Evolutionary conservation across 2,888 invertebrate species (phyloP).

Genomic region (Dendrolimus pini): DNA sequence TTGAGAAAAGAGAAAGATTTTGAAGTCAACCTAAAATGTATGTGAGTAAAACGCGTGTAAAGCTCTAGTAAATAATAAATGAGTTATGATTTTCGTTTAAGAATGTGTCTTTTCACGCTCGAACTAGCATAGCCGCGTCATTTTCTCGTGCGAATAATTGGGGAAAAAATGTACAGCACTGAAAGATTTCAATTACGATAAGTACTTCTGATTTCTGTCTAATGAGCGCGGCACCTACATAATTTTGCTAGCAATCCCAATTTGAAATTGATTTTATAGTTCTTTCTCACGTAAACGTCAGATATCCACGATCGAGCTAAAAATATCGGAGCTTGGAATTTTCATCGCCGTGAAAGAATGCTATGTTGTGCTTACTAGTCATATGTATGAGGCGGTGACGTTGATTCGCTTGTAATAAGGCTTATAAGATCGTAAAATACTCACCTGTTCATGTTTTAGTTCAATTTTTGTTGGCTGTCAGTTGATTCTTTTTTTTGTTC

Average conservation of each 20-base stretch:
- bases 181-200: constrained; percentile 33
- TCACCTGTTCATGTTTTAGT: constrained; percentile 33
- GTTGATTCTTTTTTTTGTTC: constrained; percentile 12
- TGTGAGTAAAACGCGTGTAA: too few relatives aligned
- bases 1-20: too few relatives aligned
- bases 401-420: constrained; percentile 24
- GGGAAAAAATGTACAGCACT: constrained; percentile 4
- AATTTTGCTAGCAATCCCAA: constrained; percentile 19
- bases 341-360: constrained; percentile 38
- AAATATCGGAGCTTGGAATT: constrained; percentile 45
- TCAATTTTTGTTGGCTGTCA: constrained; percentile 24
- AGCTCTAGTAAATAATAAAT: too few relatives aligned
- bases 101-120: background rate
- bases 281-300: constrained; percentile 33
- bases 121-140: background rate
- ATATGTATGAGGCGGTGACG: too few relatives aligned
- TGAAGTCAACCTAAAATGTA: too few relatives aligned
- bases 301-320: constrained; percentile 36
- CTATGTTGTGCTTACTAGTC: constrained; percentile 13
- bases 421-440: constrained; percentile 31
- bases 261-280: constrained; percentile 29
- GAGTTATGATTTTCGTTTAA: background rate
- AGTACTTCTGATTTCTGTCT: constrained; percentile 20
- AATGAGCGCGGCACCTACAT: constrained; percentile 28
- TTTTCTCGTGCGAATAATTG: background rate